These are phyloP conservation scores for Drosophila parvula DNA, from an alignment of 1,140 invertebrate genomes.

Conservation along the genomic window DNA sequence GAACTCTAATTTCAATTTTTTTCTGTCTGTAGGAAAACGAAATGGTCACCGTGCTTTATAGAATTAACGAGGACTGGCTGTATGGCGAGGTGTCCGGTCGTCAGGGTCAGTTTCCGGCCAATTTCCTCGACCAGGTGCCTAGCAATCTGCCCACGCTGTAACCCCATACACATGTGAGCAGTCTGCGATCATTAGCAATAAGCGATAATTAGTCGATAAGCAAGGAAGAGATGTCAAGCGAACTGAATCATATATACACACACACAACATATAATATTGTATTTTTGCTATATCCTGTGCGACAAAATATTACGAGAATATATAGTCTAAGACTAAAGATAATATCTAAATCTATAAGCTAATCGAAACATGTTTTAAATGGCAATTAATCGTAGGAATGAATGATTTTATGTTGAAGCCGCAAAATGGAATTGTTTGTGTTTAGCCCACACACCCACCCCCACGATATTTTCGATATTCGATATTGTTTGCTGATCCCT, in stretches of 20 bases:
- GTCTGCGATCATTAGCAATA: slow-evolving; percentile 13
- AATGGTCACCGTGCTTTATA: slow-evolving; percentile 88
- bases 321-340: slow-evolving; percentile 37
- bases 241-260: slow-evolving; percentile 70
- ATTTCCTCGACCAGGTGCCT: slow-evolving; percentile 89
- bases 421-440: slow-evolving; percentile 29
- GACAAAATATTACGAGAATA: slow-evolving; percentile 36
- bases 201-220: slow-evolving; percentile 47
- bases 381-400: slow-evolving; percentile 15
- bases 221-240: slow-evolving; percentile 51
- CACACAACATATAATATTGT: slow-evolving; percentile 43
- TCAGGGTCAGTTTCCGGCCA: slow-evolving; percentile 91
- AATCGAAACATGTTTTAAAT: slow-evolving; percentile 33
- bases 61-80: slow-evolving; percentile 92
- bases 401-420: slow-evolving; percentile 39
- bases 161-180: slow-evolving; percentile 2
- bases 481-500: slow-evolving; percentile 29
- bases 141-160: slow-evolving; percentile 74
- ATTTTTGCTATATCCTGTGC: slow-evolving; percentile 53
- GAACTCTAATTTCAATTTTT: not conserved
- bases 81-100: slow-evolving; percentile 89
- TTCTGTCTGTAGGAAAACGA: slow-evolving; percentile 84
- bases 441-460: too few relatives aligned
- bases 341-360: slow-evolving; percentile 17
- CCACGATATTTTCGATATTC: slow-evolving; percentile 27